phyloP scores from a whole-genome alignment of 2,888 invertebrate genomes.

The Drosophila meridionalis region DNA sequence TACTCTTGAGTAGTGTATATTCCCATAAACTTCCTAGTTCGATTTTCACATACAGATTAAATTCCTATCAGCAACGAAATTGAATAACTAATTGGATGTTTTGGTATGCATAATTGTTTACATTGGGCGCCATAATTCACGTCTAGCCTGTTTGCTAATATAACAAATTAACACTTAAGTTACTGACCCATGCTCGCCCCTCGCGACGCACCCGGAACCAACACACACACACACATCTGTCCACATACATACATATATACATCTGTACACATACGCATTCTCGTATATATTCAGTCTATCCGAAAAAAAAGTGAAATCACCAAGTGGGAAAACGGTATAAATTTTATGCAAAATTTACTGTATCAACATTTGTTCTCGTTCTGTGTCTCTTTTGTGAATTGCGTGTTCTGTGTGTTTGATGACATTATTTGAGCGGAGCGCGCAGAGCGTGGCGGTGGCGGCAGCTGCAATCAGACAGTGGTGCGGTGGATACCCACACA shows the following conservation, averaged over 20 bases:
- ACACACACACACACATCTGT: too few relatives aligned
- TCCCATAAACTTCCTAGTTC: neutral
- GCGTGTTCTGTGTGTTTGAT: slow-evolving; percentile 37
- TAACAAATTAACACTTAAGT: slow-evolving; percentile 55
- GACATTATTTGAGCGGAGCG: slow-evolving; percentile 50
- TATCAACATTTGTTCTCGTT: slow-evolving; percentile 54
- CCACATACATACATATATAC: too few relatives aligned
- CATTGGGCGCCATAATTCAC: slow-evolving; percentile 37
- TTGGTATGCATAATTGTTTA: slow-evolving; percentile 1
- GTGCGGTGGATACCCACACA: slow-evolving; percentile 3
- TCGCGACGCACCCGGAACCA: slow-evolving; percentile 1
- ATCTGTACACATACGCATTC: too few relatives aligned
- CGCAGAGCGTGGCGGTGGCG: too few relatives aligned
- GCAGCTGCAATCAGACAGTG: neutral
- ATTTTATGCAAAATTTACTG: slow-evolving; percentile 57
- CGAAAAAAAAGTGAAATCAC: neutral
- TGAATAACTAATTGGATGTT: neutral
- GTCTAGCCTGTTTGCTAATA: slow-evolving; percentile 47
- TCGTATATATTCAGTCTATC: too few relatives aligned
- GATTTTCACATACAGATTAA: neutral
- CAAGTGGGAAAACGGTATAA: slow-evolving; percentile 36
- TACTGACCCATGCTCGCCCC: slow-evolving; percentile 33
- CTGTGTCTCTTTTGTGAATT: too few relatives aligned
- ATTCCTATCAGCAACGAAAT: neutral
- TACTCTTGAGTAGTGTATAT: neutral